phyloP scores from a whole-genome alignment of 2,797 vertebrate species.

The Argentina silus region DNA sequence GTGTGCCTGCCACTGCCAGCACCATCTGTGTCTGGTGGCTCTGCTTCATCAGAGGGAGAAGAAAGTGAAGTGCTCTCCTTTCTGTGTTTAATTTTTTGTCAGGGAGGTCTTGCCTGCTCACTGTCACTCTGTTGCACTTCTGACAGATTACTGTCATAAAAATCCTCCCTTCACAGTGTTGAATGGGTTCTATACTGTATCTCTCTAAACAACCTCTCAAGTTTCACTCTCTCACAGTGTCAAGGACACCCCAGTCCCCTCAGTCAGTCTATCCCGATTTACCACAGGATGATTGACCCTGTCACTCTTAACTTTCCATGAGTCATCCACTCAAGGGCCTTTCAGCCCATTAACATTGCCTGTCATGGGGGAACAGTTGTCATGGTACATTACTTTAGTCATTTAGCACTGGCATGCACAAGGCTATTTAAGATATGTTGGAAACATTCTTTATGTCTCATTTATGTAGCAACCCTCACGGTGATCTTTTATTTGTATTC shows the following conservation, averaged over 20 bases:
- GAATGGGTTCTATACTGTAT: constrained; percentile 34
- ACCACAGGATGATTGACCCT: constrained; percentile 41
- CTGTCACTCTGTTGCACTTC: constrained; percentile 39
- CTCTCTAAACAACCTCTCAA: constrained; percentile 47
- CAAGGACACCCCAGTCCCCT: constrained; percentile 23
- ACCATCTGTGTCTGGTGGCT: constrained; percentile 56
- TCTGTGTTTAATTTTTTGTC: constrained; percentile 50
- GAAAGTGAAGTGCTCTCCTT: constrained; percentile 27
- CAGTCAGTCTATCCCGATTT: constrained; percentile 25
- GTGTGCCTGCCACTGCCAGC: constrained; percentile 45
- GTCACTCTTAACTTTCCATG: constrained; percentile 12
- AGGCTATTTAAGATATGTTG: background rate
- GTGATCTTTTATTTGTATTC: constrained; percentile 64
- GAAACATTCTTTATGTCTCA: constrained; percentile 30
- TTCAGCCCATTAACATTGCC: constrained; percentile 28
- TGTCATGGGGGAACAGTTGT: constrained; percentile 16
- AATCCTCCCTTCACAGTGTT: constrained; percentile 32
- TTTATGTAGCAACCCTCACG: constrained; percentile 40
- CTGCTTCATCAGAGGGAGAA: constrained; percentile 52
- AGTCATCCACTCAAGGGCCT: constrained; percentile 22
- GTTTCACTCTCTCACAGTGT: constrained; percentile 8
- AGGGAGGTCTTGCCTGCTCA: constrained; percentile 40
- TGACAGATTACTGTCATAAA: constrained; percentile 69
- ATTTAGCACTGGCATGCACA: constrained; percentile 24
- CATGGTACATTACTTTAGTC: constrained; percentile 14